phyloP scores from a whole-genome alignment of 2,797 vertebrate species.

The Neopelma chrysocephalum region DNA sequence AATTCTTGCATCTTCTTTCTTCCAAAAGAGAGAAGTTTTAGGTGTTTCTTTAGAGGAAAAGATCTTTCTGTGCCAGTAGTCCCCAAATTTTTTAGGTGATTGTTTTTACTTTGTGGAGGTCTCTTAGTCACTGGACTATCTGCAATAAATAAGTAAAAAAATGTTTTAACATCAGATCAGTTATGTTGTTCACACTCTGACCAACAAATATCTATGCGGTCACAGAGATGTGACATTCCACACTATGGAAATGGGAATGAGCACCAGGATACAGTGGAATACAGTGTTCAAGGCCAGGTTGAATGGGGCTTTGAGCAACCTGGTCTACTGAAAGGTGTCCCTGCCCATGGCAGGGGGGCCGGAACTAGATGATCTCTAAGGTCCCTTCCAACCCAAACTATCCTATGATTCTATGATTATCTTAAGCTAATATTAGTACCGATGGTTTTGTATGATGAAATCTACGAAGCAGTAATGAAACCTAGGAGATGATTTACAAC shows the following conservation, averaged over 20 bases:
- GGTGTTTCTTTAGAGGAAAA: background rate
- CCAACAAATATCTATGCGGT: background rate
- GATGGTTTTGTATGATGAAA: background rate
- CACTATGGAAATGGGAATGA: background rate
- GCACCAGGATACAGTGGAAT: background rate
- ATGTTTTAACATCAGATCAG: background rate
- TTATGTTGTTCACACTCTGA: background rate
- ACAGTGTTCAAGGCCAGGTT: background rate
- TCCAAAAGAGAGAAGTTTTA: background rate
- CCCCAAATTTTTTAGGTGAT: background rate
- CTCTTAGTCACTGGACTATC: background rate
- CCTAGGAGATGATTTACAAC: background rate
- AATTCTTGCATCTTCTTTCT: background rate
- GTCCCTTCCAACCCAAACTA: background rate
- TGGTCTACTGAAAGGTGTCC: background rate
- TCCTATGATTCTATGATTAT: background rate
- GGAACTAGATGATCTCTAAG: background rate
- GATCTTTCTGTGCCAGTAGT: background rate
- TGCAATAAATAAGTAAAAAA: background rate
- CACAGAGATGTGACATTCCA: background rate
- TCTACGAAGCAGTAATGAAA: background rate
- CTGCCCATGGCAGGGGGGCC: fast-evolving
- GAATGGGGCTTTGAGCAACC: background rate
- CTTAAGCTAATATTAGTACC: background rate
- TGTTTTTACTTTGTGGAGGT: background rate